Base-by-base conservation (phyloP, 2,797 vertebrate genomes). In the Halcyon chelicuti region DNA sequence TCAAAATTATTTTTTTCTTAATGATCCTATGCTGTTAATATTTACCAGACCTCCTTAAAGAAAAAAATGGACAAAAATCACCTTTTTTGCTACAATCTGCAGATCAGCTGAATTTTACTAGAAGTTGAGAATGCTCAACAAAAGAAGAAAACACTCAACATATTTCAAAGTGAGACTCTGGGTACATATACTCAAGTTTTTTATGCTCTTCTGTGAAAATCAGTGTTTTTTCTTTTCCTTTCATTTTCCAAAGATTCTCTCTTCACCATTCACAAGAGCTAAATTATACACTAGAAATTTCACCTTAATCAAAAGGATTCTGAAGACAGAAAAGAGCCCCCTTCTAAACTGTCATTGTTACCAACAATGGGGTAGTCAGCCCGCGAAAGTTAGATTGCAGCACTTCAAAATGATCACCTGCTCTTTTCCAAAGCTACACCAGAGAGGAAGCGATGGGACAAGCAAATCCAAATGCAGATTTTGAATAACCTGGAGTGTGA, bases 281-380 rank as follows among this genome's bases (percentile, higher is more conserved):
- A 88, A 91, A 95, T 86, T 93, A 94, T 81, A 42, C 79, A 70
- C 76, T 57, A 47, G 58, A 33, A 84, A 78, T 96, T 94, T 90
- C 66, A 76, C 55, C 55, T 66, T 93, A 86, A 95, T 96, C 94
- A 86, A 94, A 91, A 90, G 51, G 70, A 83, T 75, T 66, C 79
- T 93, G 62, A 88, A 94, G 93, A 86, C 84, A 60, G 55, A 75
- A 78, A 90, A 86, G 73, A 86, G 12, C 7, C 3, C 35, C 35
- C 39, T 94, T 93, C 29, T 8, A 7, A 81, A 93, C 52, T 66
- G 70, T 73, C 68, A 91, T 94, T 93, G 91, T 94, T 78, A 66
- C 46, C 17, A 14, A 93, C 93, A 96, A 94, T 96, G 70, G 46
- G 60, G 28, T 60, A 94, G 62, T 96, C 90, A 95, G 91, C 18